Evolutionary conservation across 2,797 vertebrate genomes (phyloP).

Genomic region (Cossypha niveicapilla): DNA sequence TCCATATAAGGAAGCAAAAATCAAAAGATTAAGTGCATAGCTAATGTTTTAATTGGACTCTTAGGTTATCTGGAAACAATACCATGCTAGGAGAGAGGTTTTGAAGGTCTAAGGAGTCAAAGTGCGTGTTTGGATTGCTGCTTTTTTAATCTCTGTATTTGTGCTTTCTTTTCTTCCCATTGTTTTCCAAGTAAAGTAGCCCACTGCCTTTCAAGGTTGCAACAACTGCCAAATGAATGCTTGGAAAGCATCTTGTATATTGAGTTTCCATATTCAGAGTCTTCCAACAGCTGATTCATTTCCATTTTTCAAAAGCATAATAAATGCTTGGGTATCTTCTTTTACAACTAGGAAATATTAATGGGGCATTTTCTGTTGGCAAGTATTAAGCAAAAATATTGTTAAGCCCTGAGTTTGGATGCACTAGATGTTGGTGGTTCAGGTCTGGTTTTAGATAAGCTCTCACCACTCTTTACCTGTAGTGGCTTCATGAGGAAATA

Average conservation of each 20-base stretch:
- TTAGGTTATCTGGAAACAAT: background rate
- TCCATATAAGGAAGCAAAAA: background rate
- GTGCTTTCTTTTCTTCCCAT: background rate
- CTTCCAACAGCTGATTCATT: background rate
- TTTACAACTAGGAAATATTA: background rate
- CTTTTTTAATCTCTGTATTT: accelerated
- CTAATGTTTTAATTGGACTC: background rate
- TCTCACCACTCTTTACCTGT: background rate
- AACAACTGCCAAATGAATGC: background rate
- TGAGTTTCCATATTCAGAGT: background rate
- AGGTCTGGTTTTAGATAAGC: background rate
- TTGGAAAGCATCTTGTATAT: background rate
- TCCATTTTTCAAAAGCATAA: accelerated
- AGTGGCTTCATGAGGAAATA: background rate
- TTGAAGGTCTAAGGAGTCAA: background rate
- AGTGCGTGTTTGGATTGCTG: background rate
- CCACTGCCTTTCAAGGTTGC: background rate
- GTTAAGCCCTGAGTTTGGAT: background rate
- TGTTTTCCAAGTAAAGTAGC: background rate
- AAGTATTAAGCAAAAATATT: background rate
- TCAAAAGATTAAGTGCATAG: background rate
- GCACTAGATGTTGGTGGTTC: background rate
- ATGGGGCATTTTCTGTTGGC: background rate
- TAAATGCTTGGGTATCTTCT: background rate
- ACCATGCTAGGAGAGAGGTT: background rate